A percentile compares a stretch with the other conserved stretches of the same genome.
Evolutionary conservation across 2,888 invertebrate species (phyloP).

Genomic region (Drosophila rellima): DNA sequence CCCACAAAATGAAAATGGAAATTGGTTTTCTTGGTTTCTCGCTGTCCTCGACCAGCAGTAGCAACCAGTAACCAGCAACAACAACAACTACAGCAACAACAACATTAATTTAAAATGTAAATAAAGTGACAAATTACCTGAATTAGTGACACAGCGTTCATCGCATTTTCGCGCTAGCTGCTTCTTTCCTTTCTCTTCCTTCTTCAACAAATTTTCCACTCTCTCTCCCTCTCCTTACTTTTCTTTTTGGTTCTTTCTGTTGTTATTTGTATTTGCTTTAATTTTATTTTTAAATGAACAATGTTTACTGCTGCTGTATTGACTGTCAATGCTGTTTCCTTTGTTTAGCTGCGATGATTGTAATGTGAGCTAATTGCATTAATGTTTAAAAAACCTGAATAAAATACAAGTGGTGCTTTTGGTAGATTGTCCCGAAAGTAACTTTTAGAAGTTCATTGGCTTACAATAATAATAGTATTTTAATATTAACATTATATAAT

Average conservation of each 20-base stretch:
- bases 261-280: slow-evolving; percentile 38
- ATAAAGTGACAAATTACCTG: slow-evolving; percentile 81
- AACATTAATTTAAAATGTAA: slow-evolving; percentile 78
- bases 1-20: slow-evolving; percentile 76
- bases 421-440: too few relatives aligned
- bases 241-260: slow-evolving; percentile 3
- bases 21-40: slow-evolving; percentile 77
- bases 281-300: slow-evolving; percentile 39
- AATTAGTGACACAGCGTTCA: slow-evolving; percentile 75
- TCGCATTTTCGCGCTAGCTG: slow-evolving; percentile 47
- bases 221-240: slow-evolving; percentile 6
- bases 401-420: too few relatives aligned
- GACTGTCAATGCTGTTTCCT: slow-evolving; percentile 42
- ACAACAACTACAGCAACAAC: slow-evolving; percentile 37
- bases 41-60: slow-evolving; percentile 43
- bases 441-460: too few relatives aligned
- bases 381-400: not conserved
- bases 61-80: slow-evolving; percentile 37
- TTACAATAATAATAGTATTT: too few relatives aligned
- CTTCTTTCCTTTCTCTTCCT: slow-evolving; percentile 32
- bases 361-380: slow-evolving; percentile 50
- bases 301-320: slow-evolving; percentile 27
- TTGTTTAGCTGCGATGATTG: slow-evolving; percentile 50
- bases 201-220: slow-evolving; percentile 6
- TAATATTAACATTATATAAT: too few relatives aligned